Conservation (phyloP, 2,888 invertebrate species). For the Chelonus formosanus region DNA sequence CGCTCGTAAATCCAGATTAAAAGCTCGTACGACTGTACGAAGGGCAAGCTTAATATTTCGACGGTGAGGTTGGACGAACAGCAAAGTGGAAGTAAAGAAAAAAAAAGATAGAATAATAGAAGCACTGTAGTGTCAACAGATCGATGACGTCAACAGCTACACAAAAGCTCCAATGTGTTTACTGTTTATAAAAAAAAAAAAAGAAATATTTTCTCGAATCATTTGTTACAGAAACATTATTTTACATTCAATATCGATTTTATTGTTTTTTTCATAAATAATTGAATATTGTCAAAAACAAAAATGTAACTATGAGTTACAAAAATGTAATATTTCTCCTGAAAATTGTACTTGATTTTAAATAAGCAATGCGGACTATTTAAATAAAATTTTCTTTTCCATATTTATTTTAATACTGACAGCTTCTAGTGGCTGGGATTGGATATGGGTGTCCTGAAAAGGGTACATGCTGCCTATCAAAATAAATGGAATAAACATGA, state of each 20-base stretch:
- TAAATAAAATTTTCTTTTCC: too few relatives aligned
- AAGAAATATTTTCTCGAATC: constrained; percentile 1
- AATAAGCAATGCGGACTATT: too few relatives aligned
- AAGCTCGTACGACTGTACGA: constrained; percentile 33
- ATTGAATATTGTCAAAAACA: too few relatives aligned
- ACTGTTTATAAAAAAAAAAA: constrained; percentile 16
- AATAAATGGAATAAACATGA: too few relatives aligned
- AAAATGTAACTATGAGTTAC: too few relatives aligned
- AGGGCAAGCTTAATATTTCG: constrained; percentile 37
- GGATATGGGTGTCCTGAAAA: too few relatives aligned
- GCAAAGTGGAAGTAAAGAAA: constrained; percentile 3
- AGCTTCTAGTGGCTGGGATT: too few relatives aligned
- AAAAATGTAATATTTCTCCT: too few relatives aligned
- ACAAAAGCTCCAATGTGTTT: constrained; percentile 22
- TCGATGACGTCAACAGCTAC: constrained; percentile 13
- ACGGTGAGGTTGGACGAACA: constrained; percentile 8
- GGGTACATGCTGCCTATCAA: too few relatives aligned
- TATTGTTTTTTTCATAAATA: neutral
- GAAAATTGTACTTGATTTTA: too few relatives aligned
- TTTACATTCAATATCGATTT: neutral
- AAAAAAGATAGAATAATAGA: constrained; percentile 10
- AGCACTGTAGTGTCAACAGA: constrained; percentile 16
- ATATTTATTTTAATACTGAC: too few relatives aligned
- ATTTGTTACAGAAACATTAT: neutral
- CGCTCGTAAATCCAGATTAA: constrained; percentile 42